Percentiles rank a stretch among this genome's conserved stretches.
Evolutionary conservation across 2,797 vertebrate species (phyloP).

Genomic region (Euthynnus affinis): DNA sequence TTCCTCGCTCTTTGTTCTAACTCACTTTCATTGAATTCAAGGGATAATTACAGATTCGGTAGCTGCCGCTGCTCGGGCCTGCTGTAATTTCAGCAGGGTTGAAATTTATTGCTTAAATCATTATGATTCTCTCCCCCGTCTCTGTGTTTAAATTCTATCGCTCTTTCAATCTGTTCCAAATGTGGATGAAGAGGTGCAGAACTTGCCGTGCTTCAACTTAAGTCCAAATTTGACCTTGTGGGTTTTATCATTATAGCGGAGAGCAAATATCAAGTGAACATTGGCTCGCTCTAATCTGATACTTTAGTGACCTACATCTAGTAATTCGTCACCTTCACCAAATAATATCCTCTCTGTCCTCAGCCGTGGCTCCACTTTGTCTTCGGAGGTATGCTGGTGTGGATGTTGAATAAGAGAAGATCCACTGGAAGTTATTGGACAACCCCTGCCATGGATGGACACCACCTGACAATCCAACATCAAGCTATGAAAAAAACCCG

Average conservation of each 20-base stretch:
- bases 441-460: background rate
- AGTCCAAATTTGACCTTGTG: slow-evolving; percentile 66
- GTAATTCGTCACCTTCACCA: slow-evolving; percentile 65
- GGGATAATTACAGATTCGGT: slow-evolving; percentile 74
- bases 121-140: slow-evolving; percentile 57
- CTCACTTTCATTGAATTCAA: slow-evolving; percentile 72
- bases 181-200: slow-evolving; percentile 48
- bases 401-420: background rate
- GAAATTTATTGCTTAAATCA: slow-evolving; percentile 72
- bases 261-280: slow-evolving; percentile 65
- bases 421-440: background rate
- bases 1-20: slow-evolving; percentile 75
- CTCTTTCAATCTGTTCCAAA: slow-evolving; percentile 46
- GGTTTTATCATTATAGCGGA: slow-evolving; percentile 51
- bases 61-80: slow-evolving; percentile 43
- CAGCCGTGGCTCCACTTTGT: slow-evolving; percentile 21
- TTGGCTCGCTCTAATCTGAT: slow-evolving; percentile 57
- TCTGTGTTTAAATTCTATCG: slow-evolving; percentile 53
- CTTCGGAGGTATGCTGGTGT: slow-evolving; percentile 3
- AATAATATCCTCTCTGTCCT: slow-evolving; percentile 69
- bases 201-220: slow-evolving; percentile 35
- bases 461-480: background rate
- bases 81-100: slow-evolving; percentile 54
- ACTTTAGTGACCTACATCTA: slow-evolving; percentile 57
- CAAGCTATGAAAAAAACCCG: background rate